These are phyloP conservation scores for Saiga tatarica DNA, from an alignment of 2,113 vertebrate genomes.

Conservation along the genomic window DNA sequence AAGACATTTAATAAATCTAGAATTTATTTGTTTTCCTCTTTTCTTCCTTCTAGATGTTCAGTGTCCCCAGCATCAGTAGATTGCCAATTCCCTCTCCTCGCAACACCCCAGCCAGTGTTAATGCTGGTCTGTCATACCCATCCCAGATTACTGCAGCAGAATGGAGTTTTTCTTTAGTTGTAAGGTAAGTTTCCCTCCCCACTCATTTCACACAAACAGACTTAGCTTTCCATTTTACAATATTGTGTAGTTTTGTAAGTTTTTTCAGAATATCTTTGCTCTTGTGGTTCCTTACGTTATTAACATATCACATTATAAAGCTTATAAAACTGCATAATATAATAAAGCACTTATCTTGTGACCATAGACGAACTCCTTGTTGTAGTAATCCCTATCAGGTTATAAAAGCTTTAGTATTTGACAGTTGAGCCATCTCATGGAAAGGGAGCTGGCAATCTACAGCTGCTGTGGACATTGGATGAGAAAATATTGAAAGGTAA, in stretches of 20 bases:
- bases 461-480: slow-evolving; percentile 84
- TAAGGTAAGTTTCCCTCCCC: slow-evolving; percentile 79
- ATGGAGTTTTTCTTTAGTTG: slow-evolving; percentile 81
- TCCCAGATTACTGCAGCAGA: slow-evolving; percentile 78
- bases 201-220: slow-evolving; percentile 29
- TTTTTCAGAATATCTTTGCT: slow-evolving; percentile 67
- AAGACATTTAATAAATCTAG: slow-evolving; percentile 7
- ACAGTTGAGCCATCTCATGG: slow-evolving; percentile 71
- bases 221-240: slow-evolving; percentile 75
- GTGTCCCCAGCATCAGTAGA: slow-evolving; percentile 82
- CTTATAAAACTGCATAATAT: slow-evolving; percentile 84
- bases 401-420: slow-evolving; percentile 61
- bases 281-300: slow-evolving; percentile 68
- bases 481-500: slow-evolving; percentile 80
- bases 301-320: slow-evolving; percentile 65
- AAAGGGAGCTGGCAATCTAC: slow-evolving; percentile 84
- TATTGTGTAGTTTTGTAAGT: slow-evolving; percentile 83
- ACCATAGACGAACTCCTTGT: slow-evolving; percentile 78
- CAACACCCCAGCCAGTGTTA: slow-evolving; percentile 74
- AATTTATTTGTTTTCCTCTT: slow-evolving; percentile 71
- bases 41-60: slow-evolving; percentile 78
- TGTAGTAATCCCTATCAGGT: slow-evolving; percentile 77
- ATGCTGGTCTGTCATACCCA: slow-evolving; percentile 77
- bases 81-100: slow-evolving; percentile 81
- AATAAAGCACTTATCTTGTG: slow-evolving; percentile 73